Percentiles rank a stretch among this genome's conserved stretches.
These are phyloP conservation scores for Oligia latruncula DNA, from an alignment of 2,888 invertebrate species.

Conservation along the genomic window DNA sequence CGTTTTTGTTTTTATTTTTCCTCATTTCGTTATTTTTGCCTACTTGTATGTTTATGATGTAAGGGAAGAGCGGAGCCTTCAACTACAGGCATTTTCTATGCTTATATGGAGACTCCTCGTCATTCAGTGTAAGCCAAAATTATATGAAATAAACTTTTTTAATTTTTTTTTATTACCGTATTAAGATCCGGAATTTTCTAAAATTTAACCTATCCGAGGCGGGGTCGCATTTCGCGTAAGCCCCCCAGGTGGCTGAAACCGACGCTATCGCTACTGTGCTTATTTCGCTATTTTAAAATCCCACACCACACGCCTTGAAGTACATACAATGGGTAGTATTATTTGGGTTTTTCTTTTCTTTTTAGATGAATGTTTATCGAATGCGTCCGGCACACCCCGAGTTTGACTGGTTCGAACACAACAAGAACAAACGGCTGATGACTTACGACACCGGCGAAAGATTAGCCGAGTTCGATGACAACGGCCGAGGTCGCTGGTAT, in stretches of 20 bases:
- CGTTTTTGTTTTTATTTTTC: too few relatives aligned
- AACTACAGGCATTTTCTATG: too few relatives aligned
- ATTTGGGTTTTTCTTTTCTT: not conserved
- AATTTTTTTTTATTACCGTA: too few relatives aligned
- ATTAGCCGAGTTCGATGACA: constrained; percentile 83
- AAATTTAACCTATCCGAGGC: not conserved
- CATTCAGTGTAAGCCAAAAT: too few relatives aligned
- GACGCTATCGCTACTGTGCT: too few relatives aligned
- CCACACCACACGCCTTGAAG: not conserved
- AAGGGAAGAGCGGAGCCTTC: too few relatives aligned
- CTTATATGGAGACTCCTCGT: too few relatives aligned
- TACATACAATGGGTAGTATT: not conserved
- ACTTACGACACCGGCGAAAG: constrained; percentile 82
- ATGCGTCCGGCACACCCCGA: constrained; percentile 86
- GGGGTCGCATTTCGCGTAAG: not conserved
- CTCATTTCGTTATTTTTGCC: too few relatives aligned
- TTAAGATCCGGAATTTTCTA: too few relatives aligned
- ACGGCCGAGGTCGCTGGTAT: constrained; percentile 83
- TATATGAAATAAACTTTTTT: too few relatives aligned
- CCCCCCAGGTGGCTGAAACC: too few relatives aligned
- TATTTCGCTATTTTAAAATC: not conserved
- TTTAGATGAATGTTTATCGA: constrained; percentile 85
- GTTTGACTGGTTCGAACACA: constrained; percentile 82
- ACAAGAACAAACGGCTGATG: constrained; percentile 80
- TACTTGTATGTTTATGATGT: too few relatives aligned